These are phyloP conservation scores for Laupala kohalensis DNA, from an alignment of 1,140 invertebrate species.

Conservation along the genomic window DNA sequence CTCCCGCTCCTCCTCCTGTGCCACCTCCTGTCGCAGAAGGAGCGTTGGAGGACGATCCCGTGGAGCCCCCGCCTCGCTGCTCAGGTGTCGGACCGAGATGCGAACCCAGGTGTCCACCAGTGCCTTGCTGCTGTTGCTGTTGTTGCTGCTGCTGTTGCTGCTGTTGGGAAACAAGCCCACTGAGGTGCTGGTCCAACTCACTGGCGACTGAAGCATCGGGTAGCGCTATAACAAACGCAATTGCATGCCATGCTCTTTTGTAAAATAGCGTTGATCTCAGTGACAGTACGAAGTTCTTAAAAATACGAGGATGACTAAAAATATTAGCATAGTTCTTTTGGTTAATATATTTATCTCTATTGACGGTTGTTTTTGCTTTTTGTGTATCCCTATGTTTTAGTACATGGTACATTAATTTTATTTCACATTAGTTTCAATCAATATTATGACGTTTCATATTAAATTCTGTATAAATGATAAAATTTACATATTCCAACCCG, in stretches of 20 bases:
- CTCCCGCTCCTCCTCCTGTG: neutral
- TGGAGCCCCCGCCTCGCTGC: slow-evolving; percentile 12
- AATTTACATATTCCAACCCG: too few relatives aligned
- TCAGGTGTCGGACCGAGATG: neutral
- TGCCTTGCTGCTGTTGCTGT: slow-evolving; percentile 6
- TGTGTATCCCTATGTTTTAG: too few relatives aligned
- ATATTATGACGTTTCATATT: too few relatives aligned
- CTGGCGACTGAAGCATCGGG: slow-evolving; percentile 50
- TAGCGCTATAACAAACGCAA: slow-evolving; percentile 37
- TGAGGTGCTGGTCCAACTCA: slow-evolving; percentile 58
- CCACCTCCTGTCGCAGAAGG: neutral
- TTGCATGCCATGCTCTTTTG: too few relatives aligned
- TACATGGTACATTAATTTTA: too few relatives aligned
- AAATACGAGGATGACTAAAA: neutral
- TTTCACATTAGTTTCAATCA: too few relatives aligned
- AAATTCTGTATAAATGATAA: too few relatives aligned
- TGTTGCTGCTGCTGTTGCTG: slow-evolving; percentile 22
- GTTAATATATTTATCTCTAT: too few relatives aligned
- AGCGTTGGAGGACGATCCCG: neutral
- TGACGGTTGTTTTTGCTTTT: too few relatives aligned
- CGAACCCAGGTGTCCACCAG: neutral
- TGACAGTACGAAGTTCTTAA: neutral
- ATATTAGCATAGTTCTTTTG: too few relatives aligned
- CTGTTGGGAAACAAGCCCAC: slow-evolving; percentile 42
- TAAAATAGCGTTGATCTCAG: neutral